These are phyloP conservation scores for Drosophila melanosoma DNA, from an alignment of 2,888 invertebrate genomes.

Conservation along the genomic window DNA sequence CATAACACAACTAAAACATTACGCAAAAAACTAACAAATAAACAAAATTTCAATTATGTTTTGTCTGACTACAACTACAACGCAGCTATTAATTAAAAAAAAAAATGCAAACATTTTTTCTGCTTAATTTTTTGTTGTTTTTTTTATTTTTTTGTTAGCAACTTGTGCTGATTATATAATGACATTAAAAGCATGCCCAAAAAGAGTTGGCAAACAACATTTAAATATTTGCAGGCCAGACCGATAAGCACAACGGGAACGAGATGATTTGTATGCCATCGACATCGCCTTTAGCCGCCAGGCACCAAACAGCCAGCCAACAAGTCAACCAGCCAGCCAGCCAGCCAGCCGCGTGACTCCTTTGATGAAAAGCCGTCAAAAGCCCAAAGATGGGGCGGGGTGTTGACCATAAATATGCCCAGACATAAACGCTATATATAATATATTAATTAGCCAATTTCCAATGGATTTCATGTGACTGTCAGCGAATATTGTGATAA, in stretches of 20 bases:
- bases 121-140: conserved; percentile 52
- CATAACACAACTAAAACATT: conserved; percentile 40
- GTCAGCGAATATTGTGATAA: background rate
- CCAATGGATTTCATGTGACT: conserved; percentile 15
- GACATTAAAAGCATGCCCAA: conserved; percentile 76
- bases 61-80: conserved; percentile 17
- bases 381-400: conserved; percentile 43
- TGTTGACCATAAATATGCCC: conserved; percentile 71
- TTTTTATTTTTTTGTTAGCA: conserved; percentile 55
- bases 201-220: conserved; percentile 55
- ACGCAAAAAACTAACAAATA: conserved; percentile 41
- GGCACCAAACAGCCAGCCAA: conserved; percentile 12
- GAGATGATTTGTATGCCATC: conserved; percentile 62
- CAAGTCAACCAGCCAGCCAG: conserved; percentile 28
- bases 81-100: background rate
- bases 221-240: conserved; percentile 59
- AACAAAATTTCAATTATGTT: conserved; percentile 53
- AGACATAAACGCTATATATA: conserved; percentile 38
- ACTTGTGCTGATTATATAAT: conserved; percentile 80
- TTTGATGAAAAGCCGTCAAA: conserved; percentile 76
- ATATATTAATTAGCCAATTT: conserved; percentile 63
- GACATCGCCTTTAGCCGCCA: conserved; percentile 53
- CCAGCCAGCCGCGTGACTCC: conserved; percentile 63
- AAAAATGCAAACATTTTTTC: conserved; percentile 39
- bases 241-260: conserved; percentile 27